Evolutionary conservation across 2,113 vertebrate genomes (phyloP), one percentile per base, ranked within the genome.

Genomic region (Seriola dumerili): DNA sequence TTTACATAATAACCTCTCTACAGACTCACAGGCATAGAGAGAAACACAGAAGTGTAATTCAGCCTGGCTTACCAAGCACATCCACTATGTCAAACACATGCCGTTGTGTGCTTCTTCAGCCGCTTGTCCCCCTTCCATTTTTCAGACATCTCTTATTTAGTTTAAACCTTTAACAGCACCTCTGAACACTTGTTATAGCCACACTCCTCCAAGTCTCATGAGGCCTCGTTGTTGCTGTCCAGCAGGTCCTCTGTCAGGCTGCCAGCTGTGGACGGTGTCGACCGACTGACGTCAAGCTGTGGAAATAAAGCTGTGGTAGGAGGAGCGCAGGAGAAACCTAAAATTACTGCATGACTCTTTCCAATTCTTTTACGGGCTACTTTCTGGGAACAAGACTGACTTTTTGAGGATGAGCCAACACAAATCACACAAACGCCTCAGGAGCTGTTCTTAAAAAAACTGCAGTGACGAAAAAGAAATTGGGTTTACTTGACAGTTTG

Each of bases 261-360:
- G 76, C 59, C 71, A 76, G 74, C 85, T 89, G 72, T 21, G 23
- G 66, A 55, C 17, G 8, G 8, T 23, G 63, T 63, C 59, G 81
- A 85, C 78, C 69, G 16, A 71, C 83, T 90, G 86, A 93, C 84
- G 81, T 91, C 87, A 93, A 59, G 61, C 78, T 17, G 74, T 86
- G 85, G 75, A 87, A 90, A 92, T 91, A 84, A 88, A 89, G 80
- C 76, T 77, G 86, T 65, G 88, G 81, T 77, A 42, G 84, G 82
- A 71, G 83, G 74, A 83, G 80, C n/a, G n/a, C 34, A 32, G 48
- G 58, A 82, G 71, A 54, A 88, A 79, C 87, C 84, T 87, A 80
- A 32, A 85, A 84, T 85, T 80, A 86, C 75, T 59, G 76, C 50
- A 68, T 59, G 74, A 55, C 87, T 87, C 25, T 78, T 70, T 78